Conservation (phyloP, 2,113 vertebrate species). For the Stegostoma tigrinum region DNA sequence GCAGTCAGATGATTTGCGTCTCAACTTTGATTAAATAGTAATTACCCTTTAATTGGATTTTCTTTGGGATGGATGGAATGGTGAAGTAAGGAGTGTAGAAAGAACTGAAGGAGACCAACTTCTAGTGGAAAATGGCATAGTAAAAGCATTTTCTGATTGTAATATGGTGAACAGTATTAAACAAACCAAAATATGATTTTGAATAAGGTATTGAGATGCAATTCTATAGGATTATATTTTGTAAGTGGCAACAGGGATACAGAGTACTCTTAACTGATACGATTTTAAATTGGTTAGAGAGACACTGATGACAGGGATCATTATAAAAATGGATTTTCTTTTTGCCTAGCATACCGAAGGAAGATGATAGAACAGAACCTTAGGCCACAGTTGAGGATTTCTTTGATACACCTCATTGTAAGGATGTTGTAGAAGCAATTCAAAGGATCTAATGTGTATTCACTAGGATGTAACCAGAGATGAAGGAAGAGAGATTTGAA, state of each 20-base stretch:
- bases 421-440: background rate
- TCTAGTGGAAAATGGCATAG: background rate
- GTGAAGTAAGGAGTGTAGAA: conserved; percentile 28
- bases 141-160: background rate
- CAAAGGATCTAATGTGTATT: background rate
- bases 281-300: background rate
- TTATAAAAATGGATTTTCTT: background rate
- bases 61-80: conserved; percentile 34
- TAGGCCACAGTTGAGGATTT: background rate
- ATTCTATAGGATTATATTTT: background rate
- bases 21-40: background rate
- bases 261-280: no score
- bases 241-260: background rate
- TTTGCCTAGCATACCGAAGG: background rate
- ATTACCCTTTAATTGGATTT: conserved; percentile 41
- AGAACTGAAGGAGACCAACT: conserved; percentile 57
- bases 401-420: background rate
- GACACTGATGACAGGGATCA: background rate
- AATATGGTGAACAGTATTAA: background rate
- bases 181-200: background rate
- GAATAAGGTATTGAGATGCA: background rate
- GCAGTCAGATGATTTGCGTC: background rate
- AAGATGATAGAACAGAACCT: background rate
- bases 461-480: background rate
- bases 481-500: background rate